A percentile compares a stretch with the other conserved stretches of the same genome.
Evolutionary conservation across 2,888 invertebrate species (phyloP).

Genomic region (Pandemis heparana): DNA sequence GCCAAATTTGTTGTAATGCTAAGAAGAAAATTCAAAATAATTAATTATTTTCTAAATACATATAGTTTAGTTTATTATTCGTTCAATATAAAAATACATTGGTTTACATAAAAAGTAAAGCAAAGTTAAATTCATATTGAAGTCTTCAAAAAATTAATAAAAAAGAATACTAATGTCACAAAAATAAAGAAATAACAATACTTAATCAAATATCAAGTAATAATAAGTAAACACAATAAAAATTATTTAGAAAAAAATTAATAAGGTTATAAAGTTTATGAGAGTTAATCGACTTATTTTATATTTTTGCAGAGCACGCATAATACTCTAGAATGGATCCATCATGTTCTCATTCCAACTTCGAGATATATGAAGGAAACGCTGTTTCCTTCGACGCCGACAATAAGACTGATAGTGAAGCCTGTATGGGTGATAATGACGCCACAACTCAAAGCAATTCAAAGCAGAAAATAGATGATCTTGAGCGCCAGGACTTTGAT

Average conservation of each 20-base stretch:
- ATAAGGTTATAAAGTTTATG: neutral
- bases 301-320: conserved; percentile 30
- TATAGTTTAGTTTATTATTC: too few species aligned
- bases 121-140: too few species aligned
- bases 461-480: conserved; percentile 72
- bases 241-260: neutral
- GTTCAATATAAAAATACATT: too few species aligned
- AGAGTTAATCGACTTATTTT: neutral
- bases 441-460: conserved; percentile 56
- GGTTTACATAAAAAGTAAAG: too few species aligned
- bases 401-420: conserved; percentile 72
- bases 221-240: neutral
- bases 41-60: too few species aligned
- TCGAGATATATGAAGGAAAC: conserved; percentile 68
- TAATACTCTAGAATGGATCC: conserved; percentile 73
- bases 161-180: too few species aligned
- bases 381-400: conserved; percentile 65
- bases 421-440: conserved; percentile 57
- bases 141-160: too few species aligned
- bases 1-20: too few species aligned
- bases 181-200: too few species aligned
- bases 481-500: conserved; percentile 79
- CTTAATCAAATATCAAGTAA: too few species aligned
- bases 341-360: conserved; percentile 72
- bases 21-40: too few species aligned